These are phyloP conservation scores for Nyctereutes procyonoides DNA, from an alignment of 2,113 vertebrate genomes.

Conservation along the genomic window DNA sequence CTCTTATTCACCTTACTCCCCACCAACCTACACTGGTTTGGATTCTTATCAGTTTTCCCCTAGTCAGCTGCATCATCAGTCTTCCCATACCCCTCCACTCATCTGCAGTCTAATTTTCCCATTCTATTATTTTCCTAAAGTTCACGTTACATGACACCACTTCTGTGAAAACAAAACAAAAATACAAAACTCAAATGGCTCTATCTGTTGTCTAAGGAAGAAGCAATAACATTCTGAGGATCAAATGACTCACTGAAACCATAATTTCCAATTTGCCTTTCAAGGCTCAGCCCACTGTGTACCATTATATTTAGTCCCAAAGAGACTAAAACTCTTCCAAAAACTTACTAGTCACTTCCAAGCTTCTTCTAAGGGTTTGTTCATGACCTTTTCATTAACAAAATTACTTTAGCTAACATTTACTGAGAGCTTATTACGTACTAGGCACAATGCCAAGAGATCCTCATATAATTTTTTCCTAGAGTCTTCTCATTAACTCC, in stretches of 20 bases:
- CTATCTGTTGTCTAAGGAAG: not conserved
- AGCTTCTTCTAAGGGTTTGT: not conserved
- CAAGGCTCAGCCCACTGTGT: not conserved
- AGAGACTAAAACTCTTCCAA: not conserved
- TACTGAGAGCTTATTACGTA: not conserved
- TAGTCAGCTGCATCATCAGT: too few species aligned
- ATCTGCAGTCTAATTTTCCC: not conserved
- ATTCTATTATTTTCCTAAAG: conserved; percentile 17
- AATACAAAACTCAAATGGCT: not conserved
- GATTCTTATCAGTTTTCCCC: not conserved
- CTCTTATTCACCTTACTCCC: not conserved
- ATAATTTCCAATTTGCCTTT: not conserved
- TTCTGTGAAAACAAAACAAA: conserved; percentile 53
- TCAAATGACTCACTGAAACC: conserved; percentile 8
- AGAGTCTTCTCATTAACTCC: not conserved
- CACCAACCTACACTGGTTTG: not conserved
- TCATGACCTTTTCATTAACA: not conserved
- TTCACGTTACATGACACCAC: not conserved
- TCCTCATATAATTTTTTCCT: not conserved
- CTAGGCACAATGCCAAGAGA: not conserved
- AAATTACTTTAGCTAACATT: conserved; percentile 4
- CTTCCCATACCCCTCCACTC: not conserved
- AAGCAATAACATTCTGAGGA: not conserved
- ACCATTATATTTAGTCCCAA: not conserved
- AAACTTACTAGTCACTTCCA: not conserved